Evolutionary conservation across 1,140 invertebrate genomes (phyloP), one percentile per base, ranked within the genome.

Genomic region (silkworm (Bombyx mori)): DNA sequence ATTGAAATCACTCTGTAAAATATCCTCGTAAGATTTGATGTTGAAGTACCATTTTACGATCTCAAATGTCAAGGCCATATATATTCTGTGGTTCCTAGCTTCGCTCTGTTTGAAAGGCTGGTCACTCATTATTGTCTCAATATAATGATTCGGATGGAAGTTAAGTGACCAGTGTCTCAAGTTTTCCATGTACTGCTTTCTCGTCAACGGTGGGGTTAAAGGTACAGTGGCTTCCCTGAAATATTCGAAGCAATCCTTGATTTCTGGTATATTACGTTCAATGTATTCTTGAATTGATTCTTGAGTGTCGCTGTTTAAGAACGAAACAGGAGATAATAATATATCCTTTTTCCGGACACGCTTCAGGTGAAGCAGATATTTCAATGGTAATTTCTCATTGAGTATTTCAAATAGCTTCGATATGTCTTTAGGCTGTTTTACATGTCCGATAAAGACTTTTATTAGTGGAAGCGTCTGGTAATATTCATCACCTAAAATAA

Each of bases 131-230:
- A 94, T 65, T 52, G 88, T 90, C 75, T 96, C 94, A 4, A 93
- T 74, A 66, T 91, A 91, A 62, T 90, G 90, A 74, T 95, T 92
- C 50, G 91, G 93, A 89, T 95, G 93, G 88, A 97, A 98, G 77
- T 95, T 96, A 35, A 94, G 91, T 0, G 96, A 94, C 97, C 96
- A 98, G 44, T 91, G 79, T 59, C 88, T 84, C 1, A 88, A 88
- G 3, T 90, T 89, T 65, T 88, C 82, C 7, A 91, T 81, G 75
- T 92, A 94, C 71, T 97, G 96, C 49, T 75, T 77, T 54, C 91
- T 90, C 1, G 94, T 91, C 68, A 90, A 90, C 5, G 94, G 92
- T 9, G 90, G 66, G 5, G 65, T 70, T 46, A 79, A 73, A 1
- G 94, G 91, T 1, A 97, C 94, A 42, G 89, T 58, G 0, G 89